A percentile compares a stretch with the other conserved stretches of the same genome.
Evolutionary conservation across 2,797 vertebrate species (phyloP).

Genomic region (Oryzias sinensis): DNA sequence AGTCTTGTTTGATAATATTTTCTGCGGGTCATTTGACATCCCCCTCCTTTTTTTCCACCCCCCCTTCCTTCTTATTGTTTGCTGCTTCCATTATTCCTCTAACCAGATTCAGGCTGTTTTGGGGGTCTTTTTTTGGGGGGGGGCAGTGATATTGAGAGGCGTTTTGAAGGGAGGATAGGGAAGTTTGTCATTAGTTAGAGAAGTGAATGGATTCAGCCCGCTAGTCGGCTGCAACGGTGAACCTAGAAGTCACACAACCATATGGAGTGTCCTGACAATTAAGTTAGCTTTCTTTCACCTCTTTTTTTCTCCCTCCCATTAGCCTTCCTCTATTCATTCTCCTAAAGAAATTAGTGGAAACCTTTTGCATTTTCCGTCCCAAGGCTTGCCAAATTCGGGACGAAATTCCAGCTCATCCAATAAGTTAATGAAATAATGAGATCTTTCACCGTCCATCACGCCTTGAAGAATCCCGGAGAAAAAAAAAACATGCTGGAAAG

Average conservation of each 20-base stretch:
- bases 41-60: constrained; percentile 54
- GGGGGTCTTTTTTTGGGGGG: constrained; percentile 50
- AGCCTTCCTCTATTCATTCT: constrained; percentile 42
- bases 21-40: constrained; percentile 80
- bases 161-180: constrained; percentile 71
- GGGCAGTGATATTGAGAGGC: constrained; percentile 49
- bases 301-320: constrained; percentile 17
- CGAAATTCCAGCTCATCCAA: constrained; percentile 69
- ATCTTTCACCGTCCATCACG: constrained; percentile 61
- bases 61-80: constrained; percentile 69
- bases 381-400: constrained; percentile 40
- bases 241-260: constrained; percentile 64
- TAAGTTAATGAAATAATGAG: constrained; percentile 79
- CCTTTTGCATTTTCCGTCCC: constrained; percentile 47
- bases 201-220: constrained; percentile 65
- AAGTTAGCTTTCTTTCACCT: constrained; percentile 66
- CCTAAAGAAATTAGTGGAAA: constrained; percentile 66
- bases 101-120: constrained; percentile 80
- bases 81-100: constrained; percentile 75
- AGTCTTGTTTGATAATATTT: constrained; percentile 81
- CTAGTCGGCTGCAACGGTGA: constrained; percentile 59
- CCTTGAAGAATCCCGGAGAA: constrained; percentile 24
- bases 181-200: constrained; percentile 71
- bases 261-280: constrained; percentile 75
- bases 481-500: constrained; percentile 11